A percentile compares a stretch with the other conserved stretches of the same genome.
These are phyloP conservation scores for Knipowitschia caucasica DNA, from an alignment of 2,797 vertebrate species.

Conservation along the genomic window DNA sequence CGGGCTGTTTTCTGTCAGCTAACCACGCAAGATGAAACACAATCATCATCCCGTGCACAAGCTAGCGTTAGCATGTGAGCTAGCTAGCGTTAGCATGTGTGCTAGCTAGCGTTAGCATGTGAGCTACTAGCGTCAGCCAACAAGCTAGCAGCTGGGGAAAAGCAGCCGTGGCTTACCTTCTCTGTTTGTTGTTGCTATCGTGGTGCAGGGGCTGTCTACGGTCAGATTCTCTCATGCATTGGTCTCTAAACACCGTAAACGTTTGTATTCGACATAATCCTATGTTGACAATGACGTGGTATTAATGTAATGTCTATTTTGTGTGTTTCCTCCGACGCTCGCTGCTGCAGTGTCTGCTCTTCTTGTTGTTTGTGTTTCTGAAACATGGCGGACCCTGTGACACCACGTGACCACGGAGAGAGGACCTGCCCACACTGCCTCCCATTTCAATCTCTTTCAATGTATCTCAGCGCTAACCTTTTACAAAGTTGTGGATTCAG, in stretches of 20 bases:
- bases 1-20: neutral
- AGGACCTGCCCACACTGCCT: neutral
- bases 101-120: slow-evolving; percentile 38
- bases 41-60: slow-evolving; percentile 18
- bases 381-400: slow-evolving; percentile 85
- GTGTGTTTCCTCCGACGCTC: slow-evolving; percentile 70
- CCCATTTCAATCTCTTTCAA: too few species aligned
- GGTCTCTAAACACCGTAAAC: slow-evolving; percentile 70
- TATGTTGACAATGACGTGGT: slow-evolving; percentile 65
- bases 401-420: slow-evolving; percentile 66
- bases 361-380: slow-evolving; percentile 92
- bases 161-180: slow-evolving; percentile 76
- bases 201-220: slow-evolving; percentile 58
- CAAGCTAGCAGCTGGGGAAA: slow-evolving; percentile 57
- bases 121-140: slow-evolving; percentile 42
- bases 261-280: slow-evolving; percentile 71
- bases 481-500: too few species aligned
- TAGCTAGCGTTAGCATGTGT: slow-evolving; percentile 36
- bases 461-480: too few species aligned
- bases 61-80: slow-evolving; percentile 33
- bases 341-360: slow-evolving; percentile 80
- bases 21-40: neutral
- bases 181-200: slow-evolving; percentile 67
- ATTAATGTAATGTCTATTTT: slow-evolving; percentile 55
- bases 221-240: slow-evolving; percentile 63